These are phyloP conservation scores for Lypha dubia DNA, from an alignment of 2,888 invertebrate species.

Conservation along the genomic window DNA sequence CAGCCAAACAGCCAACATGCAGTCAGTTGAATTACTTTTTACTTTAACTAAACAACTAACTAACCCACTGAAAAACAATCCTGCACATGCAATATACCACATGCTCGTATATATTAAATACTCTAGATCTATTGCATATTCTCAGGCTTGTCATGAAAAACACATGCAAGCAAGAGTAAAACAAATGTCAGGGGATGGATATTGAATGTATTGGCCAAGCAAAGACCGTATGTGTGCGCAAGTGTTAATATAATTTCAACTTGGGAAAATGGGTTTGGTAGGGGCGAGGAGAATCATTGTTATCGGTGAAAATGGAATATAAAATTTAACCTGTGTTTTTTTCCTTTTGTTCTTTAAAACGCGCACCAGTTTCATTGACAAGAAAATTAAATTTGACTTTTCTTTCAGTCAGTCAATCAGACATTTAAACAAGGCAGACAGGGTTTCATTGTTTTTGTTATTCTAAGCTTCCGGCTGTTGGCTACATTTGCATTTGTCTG, in stretches of 20 bases:
- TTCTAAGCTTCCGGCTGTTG: neutral
- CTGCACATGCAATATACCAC: neutral
- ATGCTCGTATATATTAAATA: conserved; percentile 11
- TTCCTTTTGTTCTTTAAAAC: neutral
- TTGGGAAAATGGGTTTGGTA: too few species aligned
- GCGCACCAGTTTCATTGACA: neutral
- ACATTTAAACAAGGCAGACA: conserved; percentile 5
- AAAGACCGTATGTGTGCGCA: conserved; percentile 2
- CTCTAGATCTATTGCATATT: conserved; percentile 20
- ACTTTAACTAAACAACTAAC: neutral
- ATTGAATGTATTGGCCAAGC: neutral
- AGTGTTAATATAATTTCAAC: conserved; percentile 2
- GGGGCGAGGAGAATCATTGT: neutral
- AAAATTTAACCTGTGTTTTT: neutral
- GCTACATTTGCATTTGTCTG: neutral
- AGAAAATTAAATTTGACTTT: neutral
- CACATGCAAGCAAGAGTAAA: neutral
- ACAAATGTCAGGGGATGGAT: too few species aligned
- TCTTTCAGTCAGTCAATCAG: too few species aligned
- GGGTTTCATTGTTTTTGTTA: neutral
- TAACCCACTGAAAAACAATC: neutral
- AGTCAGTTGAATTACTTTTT: conserved; percentile 26
- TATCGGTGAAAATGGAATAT: conserved; percentile 2
- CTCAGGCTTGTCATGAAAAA: conserved; percentile 15
- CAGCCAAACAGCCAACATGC: neutral